These are phyloP conservation scores for Ammodramus savannarum DNA, from an alignment of 2,113 vertebrate species.

Conservation along the genomic window DNA sequence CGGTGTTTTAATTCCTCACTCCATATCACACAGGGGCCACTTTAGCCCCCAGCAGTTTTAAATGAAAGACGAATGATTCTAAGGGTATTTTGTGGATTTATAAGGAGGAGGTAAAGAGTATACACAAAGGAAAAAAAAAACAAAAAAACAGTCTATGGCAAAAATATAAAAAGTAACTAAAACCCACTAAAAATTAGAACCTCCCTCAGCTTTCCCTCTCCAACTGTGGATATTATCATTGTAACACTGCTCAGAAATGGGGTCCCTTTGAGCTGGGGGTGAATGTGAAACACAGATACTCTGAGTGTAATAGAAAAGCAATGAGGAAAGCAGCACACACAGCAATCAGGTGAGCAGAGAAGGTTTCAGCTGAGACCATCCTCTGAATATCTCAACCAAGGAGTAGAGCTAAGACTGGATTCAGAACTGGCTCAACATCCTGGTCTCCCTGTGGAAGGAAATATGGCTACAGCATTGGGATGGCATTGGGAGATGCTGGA, in stretches of 20 bases:
- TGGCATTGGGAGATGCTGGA: constrained; percentile 4
- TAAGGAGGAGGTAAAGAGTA: not conserved
- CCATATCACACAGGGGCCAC: rapidly evolving
- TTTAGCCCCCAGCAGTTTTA: not conserved
- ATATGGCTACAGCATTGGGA: constrained; percentile 31
- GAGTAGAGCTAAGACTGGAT: not conserved
- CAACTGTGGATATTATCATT: not conserved
- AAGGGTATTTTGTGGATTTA: not conserved
- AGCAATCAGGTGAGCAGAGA: not conserved
- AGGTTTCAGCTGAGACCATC: not conserved
- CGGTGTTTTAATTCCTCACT: not conserved
- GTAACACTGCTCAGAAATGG: not conserved
- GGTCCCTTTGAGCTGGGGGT: not conserved
- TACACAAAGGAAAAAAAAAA: not conserved
- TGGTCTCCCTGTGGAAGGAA: not conserved
- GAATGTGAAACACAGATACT: not conserved
- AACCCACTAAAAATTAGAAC: not conserved
- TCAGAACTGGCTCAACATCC: not conserved
- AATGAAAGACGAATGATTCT: not conserved
- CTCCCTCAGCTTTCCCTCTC: rapidly evolving
- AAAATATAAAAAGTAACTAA: not conserved
- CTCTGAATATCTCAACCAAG: not conserved
- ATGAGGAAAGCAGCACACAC: not conserved
- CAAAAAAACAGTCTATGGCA: not conserved
- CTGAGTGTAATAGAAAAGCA: not conserved